Conservation (phyloP, 2,797 vertebrate species). For the Acipenser ruthenus region DNA sequence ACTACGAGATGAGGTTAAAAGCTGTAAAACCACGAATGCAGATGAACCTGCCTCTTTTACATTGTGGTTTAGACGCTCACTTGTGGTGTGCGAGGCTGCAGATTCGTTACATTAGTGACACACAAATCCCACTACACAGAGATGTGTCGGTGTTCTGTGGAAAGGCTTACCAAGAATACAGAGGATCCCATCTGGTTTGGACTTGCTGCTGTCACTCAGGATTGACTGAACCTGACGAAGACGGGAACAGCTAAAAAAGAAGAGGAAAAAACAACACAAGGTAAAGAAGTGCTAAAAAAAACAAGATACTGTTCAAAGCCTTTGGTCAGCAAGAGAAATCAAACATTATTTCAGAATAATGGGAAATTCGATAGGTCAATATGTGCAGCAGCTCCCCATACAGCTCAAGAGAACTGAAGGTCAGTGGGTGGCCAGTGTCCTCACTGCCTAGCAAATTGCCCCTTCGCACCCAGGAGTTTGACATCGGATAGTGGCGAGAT, state of each 20-base stretch:
- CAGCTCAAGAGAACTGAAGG: no score
- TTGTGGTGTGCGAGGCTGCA: neutral
- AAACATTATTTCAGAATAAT: no score
- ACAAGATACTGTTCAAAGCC: neutral
- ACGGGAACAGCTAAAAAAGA: conserved; percentile 72
- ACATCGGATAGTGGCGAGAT: no score
- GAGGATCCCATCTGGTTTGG: conserved; percentile 79
- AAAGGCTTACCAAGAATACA: conserved; percentile 80
- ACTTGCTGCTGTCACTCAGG: conserved; percentile 62
- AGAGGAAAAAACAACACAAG: conserved; percentile 6
- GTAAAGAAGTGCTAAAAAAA: neutral
- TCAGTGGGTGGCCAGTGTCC: no score
- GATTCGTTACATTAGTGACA: neutral
- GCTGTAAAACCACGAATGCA: neutral
- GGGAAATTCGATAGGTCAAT: no score
- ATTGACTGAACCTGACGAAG: conserved; percentile 81
- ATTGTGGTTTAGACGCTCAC: no score
- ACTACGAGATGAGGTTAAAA: neutral
- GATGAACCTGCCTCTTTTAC: neutral
- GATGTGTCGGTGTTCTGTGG: neutral
- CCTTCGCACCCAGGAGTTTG: no score
- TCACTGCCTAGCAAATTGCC: no score
- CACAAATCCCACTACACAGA: neutral
- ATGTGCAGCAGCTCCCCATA: no score
- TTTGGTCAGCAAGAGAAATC: no score